phyloP scores from a whole-genome alignment of 2,797 vertebrate genomes.

The Protosalanx chinensis region DNA sequence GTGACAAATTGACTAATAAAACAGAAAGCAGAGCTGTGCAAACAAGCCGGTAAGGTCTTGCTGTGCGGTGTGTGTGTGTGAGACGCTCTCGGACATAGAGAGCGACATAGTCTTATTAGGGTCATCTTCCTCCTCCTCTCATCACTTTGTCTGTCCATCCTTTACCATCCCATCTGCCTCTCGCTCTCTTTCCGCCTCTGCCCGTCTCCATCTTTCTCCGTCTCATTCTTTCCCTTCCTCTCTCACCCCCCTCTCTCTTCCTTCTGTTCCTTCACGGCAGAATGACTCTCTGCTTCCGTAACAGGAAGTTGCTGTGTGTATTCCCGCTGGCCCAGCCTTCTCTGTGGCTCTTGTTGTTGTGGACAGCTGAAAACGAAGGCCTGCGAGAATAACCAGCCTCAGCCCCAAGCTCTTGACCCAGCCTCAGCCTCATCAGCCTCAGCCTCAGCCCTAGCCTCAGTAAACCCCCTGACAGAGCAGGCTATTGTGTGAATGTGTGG shows the following conservation, averaged over 20 bases:
- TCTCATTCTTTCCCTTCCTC: conserved; percentile 13
- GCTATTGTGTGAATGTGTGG: too few species aligned
- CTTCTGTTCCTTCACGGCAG: neutral
- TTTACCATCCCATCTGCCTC: conserved; percentile 12
- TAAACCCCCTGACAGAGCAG: too few species aligned
- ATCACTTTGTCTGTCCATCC: neutral
- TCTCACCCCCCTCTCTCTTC: neutral
- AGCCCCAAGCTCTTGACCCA: neutral
- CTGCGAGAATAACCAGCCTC: neutral
- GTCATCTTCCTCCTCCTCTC: neutral
- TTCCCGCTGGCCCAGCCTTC: neutral
- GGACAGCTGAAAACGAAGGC: neutral
- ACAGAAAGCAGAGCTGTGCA: neutral
- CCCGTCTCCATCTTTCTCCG: neutral
- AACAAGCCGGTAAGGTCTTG: conserved; percentile 1
- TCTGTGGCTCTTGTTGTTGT: neutral
- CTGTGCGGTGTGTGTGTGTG: conserved; percentile 38
- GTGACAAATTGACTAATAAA: conserved; percentile 1
- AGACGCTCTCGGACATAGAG: conserved; percentile 37
- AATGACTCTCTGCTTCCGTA: neutral
- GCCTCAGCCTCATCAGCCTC: neutral
- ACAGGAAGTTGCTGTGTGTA: neutral
- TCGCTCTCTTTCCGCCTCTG: conserved; percentile 19
- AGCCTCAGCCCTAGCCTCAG: neutral
- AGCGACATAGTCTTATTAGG: conserved; percentile 18